Evolutionary conservation across 1,140 invertebrate genomes (phyloP).

Genomic region (Drosophila aff.): DNA sequence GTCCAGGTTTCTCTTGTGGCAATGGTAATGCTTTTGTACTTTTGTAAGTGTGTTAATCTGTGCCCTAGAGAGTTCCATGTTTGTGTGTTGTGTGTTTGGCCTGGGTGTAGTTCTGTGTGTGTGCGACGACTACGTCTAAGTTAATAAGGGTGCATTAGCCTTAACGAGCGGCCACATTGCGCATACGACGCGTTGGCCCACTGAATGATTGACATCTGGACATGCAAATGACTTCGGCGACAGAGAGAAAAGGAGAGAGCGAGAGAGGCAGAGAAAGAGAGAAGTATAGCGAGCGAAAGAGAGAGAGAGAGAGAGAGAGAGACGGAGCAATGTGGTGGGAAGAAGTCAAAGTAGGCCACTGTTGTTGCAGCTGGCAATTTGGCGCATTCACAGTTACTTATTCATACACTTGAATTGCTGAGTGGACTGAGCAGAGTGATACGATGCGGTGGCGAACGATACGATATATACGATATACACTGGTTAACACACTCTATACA

Average conservation of each 20-base stretch:
- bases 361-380: conserved; percentile 64
- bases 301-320: neutral
- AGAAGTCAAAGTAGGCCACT: conserved; percentile 48
- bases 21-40: conserved; percentile 20
- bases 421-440: conserved; percentile 30
- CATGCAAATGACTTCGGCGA: conserved; percentile 72
- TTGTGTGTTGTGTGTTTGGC: conserved; percentile 14
- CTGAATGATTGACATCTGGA: conserved; percentile 71
- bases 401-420: conserved; percentile 48
- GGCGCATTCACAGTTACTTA: conserved; percentile 63
- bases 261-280: conserved; percentile 30
- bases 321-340: conserved; percentile 23
- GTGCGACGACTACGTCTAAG: conserved; percentile 58
- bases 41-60: conserved; percentile 45
- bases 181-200: conserved; percentile 59
- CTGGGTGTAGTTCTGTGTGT: conserved; percentile 22
- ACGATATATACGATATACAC: conserved; percentile 34
- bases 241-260: conserved; percentile 41
- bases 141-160: conserved; percentile 73
- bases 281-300: conserved; percentile 10
- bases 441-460: conserved; percentile 41
- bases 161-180: conserved; percentile 63
- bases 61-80: conserved; percentile 49
- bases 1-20: conserved; percentile 28
- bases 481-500: conserved; percentile 37